Conservation (phyloP, 2,888 invertebrate genomes). For the Epinotia nisella region DNA sequence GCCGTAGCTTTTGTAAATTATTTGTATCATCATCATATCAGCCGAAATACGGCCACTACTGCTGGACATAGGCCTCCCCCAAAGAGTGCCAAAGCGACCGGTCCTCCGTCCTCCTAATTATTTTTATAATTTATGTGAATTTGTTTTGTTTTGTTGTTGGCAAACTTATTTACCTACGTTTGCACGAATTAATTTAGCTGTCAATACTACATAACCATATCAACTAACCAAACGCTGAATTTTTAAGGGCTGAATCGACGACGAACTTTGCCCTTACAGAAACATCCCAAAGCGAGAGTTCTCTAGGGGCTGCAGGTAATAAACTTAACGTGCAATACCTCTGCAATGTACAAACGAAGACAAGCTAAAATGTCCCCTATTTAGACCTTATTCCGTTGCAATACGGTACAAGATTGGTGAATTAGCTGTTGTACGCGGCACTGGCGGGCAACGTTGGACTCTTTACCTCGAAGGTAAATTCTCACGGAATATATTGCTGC, state of each 20-base stretch:
- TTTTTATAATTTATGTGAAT: too few species aligned
- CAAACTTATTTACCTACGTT: too few species aligned
- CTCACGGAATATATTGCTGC: constrained; percentile 36
- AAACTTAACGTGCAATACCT: constrained; percentile 30
- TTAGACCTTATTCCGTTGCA: not conserved
- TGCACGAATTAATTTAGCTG: too few species aligned
- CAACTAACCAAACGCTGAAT: too few species aligned
- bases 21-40: too few species aligned
- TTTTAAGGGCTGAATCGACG: not conserved
- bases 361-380: not conserved
- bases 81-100: too few species aligned
- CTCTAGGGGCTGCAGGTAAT: constrained; percentile 18
- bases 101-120: too few species aligned
- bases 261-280: constrained; percentile 19
- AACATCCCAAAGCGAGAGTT: constrained; percentile 21
- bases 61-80: too few species aligned
- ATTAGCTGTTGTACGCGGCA: not conserved
- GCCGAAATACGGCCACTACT: too few species aligned
- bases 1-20: too few species aligned
- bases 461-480: constrained; percentile 32
- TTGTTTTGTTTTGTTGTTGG: too few species aligned
- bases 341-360: constrained; percentile 14
- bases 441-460: constrained; percentile 17
- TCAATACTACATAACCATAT: too few species aligned
- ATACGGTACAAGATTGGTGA: not conserved